Percentiles rank a stretch among this genome's conserved stretches.
phyloP scores from a whole-genome alignment of 53 echinoderm and acorn worm genomes.

The Holothuria leucospilota region DNA sequence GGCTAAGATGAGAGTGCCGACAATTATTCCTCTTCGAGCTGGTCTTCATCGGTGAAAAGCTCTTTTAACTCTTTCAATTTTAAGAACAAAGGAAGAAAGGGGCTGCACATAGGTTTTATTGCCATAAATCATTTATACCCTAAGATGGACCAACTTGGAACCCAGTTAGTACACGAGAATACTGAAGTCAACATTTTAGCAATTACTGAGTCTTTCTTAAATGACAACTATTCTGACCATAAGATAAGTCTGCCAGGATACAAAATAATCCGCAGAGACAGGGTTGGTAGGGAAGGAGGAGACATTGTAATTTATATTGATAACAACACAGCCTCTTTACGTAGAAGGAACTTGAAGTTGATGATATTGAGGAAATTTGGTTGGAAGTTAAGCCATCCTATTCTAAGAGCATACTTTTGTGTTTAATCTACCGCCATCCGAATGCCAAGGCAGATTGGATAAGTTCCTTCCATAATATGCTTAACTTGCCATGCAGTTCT shows the following conservation, averaged over 20 bases:
- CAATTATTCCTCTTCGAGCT: too few species aligned
- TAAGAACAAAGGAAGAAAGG: too few species aligned
- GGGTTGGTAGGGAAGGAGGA: too few species aligned
- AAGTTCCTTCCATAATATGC: too few species aligned
- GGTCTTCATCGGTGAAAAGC: too few species aligned
- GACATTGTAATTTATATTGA: constrained; percentile 1
- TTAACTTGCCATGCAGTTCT: background rate
- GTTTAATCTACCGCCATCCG: constrained; percentile 14
- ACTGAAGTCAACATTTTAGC: background rate
- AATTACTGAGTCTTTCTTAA: constrained; percentile 25
- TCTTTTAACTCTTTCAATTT: too few species aligned
- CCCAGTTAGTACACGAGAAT: background rate
- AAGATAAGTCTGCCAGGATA: constrained; percentile 10
- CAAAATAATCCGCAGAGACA: too few species aligned
- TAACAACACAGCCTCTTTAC: background rate
- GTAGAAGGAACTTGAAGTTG: background rate
- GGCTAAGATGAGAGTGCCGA: background rate
- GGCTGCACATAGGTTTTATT: background rate
- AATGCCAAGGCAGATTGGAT: constrained; percentile 20
- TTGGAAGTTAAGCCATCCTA: constrained; percentile 8
- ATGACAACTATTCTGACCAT: background rate
- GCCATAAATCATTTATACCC: background rate
- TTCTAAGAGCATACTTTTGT: background rate
- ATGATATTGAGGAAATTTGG: constrained; percentile 22
- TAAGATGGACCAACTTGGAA: constrained; percentile 22